Evolutionary conservation across 2,113 vertebrate species (phyloP).

Genomic region (Channa maculata): DNA sequence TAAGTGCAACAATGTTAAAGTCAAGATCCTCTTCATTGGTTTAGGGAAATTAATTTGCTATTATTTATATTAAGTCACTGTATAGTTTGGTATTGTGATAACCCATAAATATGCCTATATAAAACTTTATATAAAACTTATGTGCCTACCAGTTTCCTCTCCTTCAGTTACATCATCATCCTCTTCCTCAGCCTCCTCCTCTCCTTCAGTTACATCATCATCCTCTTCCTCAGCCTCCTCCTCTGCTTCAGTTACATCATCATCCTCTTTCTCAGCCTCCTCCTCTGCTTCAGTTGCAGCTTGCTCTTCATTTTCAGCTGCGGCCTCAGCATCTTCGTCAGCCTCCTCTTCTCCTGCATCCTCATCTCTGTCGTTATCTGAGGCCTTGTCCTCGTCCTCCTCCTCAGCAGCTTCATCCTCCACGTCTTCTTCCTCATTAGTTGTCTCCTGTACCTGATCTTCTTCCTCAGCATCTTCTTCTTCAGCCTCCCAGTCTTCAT

Average conservation of each 20-base stretch:
- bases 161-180: not conserved
- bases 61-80: no score
- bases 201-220: not conserved
- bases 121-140: no score
- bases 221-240: constrained; percentile 8
- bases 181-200: not conserved
- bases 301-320: not conserved
- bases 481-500: not conserved
- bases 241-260: not conserved
- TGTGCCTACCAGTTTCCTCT: not conserved
- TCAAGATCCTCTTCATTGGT: not conserved
- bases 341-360: not conserved
- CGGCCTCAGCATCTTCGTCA: not conserved
- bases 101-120: no score
- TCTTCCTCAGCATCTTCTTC: constrained; percentile 5
- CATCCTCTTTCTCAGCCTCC: not conserved
- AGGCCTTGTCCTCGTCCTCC: constrained; percentile 3
- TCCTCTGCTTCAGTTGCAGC: not conserved
- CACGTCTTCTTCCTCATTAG: constrained; percentile 6
- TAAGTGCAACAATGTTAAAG: not conserved
- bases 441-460: not conserved
- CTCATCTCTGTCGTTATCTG: not conserved
- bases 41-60: no score
- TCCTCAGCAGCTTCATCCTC: constrained; percentile 2
- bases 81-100: no score